Evolutionary conservation across 2,113 vertebrate genomes (phyloP).

Genomic region (Suncus etruscus): DNA sequence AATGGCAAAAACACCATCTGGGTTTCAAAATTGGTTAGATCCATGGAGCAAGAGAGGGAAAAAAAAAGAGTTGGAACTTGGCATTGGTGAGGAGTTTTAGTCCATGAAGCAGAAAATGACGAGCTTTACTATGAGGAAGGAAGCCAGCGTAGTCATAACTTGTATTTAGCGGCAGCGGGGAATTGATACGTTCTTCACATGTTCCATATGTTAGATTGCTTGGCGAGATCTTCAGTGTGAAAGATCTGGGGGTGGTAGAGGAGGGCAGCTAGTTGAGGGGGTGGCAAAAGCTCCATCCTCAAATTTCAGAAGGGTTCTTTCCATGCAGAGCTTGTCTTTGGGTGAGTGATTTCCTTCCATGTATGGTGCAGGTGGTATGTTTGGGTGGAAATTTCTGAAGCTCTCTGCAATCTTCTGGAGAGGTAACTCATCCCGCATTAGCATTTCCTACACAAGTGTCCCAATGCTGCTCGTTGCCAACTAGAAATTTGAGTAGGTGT

Average conservation of each 20-base stretch:
- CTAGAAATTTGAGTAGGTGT: constrained; percentile 83
- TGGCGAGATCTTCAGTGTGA: constrained; percentile 80
- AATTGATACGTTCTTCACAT: constrained; percentile 64
- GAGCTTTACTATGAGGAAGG: constrained; percentile 80
- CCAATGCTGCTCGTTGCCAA: constrained; percentile 81
- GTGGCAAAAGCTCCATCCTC: constrained; percentile 59
- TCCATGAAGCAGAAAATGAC: constrained; percentile 83
- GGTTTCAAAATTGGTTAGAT: constrained; percentile 78
- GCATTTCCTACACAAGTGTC: constrained; percentile 82
- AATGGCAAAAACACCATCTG: constrained; percentile 89
- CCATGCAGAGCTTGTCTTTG: neutral
- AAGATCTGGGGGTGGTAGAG: constrained; percentile 71
- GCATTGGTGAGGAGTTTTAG: constrained; percentile 76
- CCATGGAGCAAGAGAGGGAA: constrained; percentile 62
- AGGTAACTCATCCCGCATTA: constrained; percentile 78
- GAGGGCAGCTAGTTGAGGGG: constrained; percentile 65
- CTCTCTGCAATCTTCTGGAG: constrained; percentile 71
- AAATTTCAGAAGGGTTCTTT: constrained; percentile 33
- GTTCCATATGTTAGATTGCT: constrained; percentile 78
- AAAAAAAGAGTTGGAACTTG: constrained; percentile 70
- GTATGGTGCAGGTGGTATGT: constrained; percentile 38
- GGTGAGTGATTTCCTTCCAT: neutral
- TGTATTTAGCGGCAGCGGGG: constrained; percentile 70
- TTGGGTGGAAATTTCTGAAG: constrained; percentile 61
- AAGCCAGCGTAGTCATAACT: constrained; percentile 77